Conservation (phyloP, 2,888 invertebrate species). For the Operophtera brumata region DNA sequence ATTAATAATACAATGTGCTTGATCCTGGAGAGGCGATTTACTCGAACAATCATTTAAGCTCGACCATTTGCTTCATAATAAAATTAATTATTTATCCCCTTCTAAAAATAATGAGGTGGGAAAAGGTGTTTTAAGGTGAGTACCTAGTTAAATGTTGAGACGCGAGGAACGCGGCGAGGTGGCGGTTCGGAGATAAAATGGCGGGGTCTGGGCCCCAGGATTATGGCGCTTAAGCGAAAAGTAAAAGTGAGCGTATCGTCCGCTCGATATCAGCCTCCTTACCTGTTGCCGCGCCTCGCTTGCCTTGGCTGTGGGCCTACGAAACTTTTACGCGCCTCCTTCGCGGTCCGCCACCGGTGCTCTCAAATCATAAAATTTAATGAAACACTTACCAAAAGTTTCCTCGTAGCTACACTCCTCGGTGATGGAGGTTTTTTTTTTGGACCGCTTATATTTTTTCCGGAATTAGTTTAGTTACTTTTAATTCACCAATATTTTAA, state of each 20-base stretch:
- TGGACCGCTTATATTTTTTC: slow-evolving; percentile 44
- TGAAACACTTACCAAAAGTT: slow-evolving; percentile 57
- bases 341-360: slow-evolving; percentile 33
- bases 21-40: background rate
- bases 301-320: slow-evolving; percentile 40
- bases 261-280: slow-evolving; percentile 61
- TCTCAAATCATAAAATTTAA: slow-evolving; percentile 33
- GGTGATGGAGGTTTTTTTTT: slow-evolving; percentile 1
- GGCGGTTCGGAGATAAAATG: slow-evolving; percentile 52
- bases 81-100: background rate
- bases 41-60: background rate
- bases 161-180: slow-evolving; percentile 6
- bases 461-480: background rate
- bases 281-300: slow-evolving; percentile 69
- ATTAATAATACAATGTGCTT: background rate
- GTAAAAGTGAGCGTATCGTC: slow-evolving; percentile 55
- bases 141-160: slow-evolving; percentile 19
- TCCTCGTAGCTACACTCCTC: slow-evolving; percentile 22
- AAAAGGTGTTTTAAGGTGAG: slow-evolving; percentile 24
- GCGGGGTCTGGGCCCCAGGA: slow-evolving; percentile 55
- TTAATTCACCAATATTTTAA: slow-evolving; percentile 45
- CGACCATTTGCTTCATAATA: background rate
- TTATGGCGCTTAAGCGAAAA: slow-evolving; percentile 57
- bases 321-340: slow-evolving; percentile 64
- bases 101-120: slow-evolving; percentile 25